Conservation (phyloP, 2,888 invertebrate species). For the Acrobasis repandana region DNA sequence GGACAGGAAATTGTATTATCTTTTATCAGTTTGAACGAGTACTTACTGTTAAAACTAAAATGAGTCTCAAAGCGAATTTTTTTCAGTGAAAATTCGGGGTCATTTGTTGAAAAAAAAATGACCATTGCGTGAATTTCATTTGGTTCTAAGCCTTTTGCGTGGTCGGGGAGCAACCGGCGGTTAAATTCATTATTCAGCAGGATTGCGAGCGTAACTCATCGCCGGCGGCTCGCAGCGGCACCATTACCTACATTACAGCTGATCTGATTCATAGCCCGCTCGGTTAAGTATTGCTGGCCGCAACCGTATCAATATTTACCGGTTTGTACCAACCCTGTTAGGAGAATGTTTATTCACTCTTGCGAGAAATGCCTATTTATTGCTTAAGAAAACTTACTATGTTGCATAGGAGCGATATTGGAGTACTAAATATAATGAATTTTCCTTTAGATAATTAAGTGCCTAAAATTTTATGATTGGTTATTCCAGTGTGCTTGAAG, state of each 20-base stretch:
- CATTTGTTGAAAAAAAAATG: too few species aligned
- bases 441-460: too few species aligned
- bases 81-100: too few species aligned
- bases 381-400: background rate
- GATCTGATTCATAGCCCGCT: conserved; percentile 43
- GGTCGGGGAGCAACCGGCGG: conserved; percentile 38
- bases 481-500: too few species aligned
- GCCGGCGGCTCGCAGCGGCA: conserved; percentile 34
- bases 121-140: background rate
- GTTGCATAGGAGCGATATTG: background rate
- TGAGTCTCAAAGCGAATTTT: too few species aligned
- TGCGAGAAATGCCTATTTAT: background rate
- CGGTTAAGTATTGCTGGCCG: conserved; percentile 26
- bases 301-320: conserved; percentile 21
- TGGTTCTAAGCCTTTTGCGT: conserved; percentile 33
- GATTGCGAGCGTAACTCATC: conserved; percentile 57
- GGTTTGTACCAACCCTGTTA: conserved; percentile 12
- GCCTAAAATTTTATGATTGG: too few species aligned
- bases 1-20: too few species aligned
- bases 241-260: conserved; percentile 42
- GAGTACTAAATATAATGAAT: too few species aligned
- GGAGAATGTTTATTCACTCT: conserved; percentile 3
- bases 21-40: too few species aligned
- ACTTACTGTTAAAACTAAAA: too few species aligned
- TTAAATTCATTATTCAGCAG: conserved; percentile 58